phyloP scores from a whole-genome alignment of 2,888 invertebrate species.

The Rhopalosiphum nymphaeae region DNA sequence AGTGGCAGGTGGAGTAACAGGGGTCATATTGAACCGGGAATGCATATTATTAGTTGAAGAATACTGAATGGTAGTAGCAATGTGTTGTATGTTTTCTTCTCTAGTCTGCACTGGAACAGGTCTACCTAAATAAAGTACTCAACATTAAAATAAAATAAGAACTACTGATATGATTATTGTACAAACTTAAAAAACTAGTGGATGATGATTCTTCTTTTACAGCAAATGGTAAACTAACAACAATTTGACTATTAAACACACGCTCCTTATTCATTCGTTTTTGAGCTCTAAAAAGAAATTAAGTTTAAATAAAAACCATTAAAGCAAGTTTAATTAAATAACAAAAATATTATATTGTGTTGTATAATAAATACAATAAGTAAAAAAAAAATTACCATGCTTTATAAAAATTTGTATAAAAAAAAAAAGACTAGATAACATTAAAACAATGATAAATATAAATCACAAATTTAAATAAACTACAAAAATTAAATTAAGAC shows the following conservation, averaged over 20 bases:
- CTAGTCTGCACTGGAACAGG: slow-evolving; percentile 50
- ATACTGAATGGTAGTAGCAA: slow-evolving; percentile 60
- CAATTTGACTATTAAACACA: slow-evolving; percentile 83
- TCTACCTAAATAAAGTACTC: slow-evolving; percentile 31
- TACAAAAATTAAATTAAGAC: slow-evolving; percentile 47
- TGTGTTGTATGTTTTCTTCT: slow-evolving; percentile 62
- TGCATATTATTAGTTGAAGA: slow-evolving; percentile 61
- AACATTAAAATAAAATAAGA: background rate
- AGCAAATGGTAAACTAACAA: slow-evolving; percentile 71
- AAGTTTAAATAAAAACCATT: slow-evolving; percentile 12
- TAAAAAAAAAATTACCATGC: slow-evolving; percentile 28
- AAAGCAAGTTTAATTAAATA: background rate
- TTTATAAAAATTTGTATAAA: slow-evolving; percentile 25
- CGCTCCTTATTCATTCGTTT: slow-evolving; percentile 88
- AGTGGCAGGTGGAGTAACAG: slow-evolving; percentile 47
- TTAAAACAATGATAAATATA: slow-evolving; percentile 68
- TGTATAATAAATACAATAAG: background rate
- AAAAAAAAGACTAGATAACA: slow-evolving; percentile 37
- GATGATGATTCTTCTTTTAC: slow-evolving; percentile 64
- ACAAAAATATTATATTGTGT: background rate
- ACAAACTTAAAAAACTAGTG: slow-evolving; percentile 64
- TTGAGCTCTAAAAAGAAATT: slow-evolving; percentile 76
- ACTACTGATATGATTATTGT: slow-evolving; percentile 66
- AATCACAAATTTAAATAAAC: slow-evolving; percentile 66
- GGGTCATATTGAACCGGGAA: slow-evolving; percentile 54